Conservation (phyloP, 2,113 vertebrate genomes). For the Lophotis ruficrista region DNA sequence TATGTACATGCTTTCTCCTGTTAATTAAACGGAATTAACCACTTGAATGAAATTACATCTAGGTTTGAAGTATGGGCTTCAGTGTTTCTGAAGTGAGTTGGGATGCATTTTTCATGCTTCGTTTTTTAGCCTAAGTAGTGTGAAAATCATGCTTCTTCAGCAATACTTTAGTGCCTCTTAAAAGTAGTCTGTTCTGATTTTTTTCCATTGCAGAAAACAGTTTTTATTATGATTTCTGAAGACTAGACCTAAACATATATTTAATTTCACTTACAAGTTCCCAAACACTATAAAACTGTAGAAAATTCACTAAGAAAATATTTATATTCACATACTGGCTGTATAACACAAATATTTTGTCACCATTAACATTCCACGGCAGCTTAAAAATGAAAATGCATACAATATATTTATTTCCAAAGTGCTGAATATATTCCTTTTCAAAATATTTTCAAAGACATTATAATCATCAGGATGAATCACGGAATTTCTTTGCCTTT, state of each 20-base stretch:
- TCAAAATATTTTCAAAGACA: constrained; percentile 52
- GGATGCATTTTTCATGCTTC: not conserved
- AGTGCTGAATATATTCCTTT: constrained; percentile 12
- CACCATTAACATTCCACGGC: constrained; percentile 41
- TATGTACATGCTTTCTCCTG: not conserved
- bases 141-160: not conserved
- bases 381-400: constrained; percentile 44
- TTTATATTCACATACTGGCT: constrained; percentile 26
- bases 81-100: not conserved
- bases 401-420: constrained; percentile 48
- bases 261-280: constrained; percentile 31
- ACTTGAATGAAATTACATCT: not conserved
- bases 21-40: not conserved
- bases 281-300: constrained; percentile 31
- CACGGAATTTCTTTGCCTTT: not conserved
- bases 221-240: constrained; percentile 20
- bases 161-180: not conserved
- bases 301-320: constrained; percentile 47
- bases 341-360: constrained; percentile 53
- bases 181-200: not conserved
- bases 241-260: not conserved
- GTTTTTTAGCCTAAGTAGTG: not conserved
- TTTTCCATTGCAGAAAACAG: not conserved
- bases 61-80: not conserved
- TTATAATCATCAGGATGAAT: constrained; percentile 26